These are phyloP conservation scores for Charina bottae DNA, from an alignment of 2,113 vertebrate genomes.

Conservation along the genomic window DNA sequence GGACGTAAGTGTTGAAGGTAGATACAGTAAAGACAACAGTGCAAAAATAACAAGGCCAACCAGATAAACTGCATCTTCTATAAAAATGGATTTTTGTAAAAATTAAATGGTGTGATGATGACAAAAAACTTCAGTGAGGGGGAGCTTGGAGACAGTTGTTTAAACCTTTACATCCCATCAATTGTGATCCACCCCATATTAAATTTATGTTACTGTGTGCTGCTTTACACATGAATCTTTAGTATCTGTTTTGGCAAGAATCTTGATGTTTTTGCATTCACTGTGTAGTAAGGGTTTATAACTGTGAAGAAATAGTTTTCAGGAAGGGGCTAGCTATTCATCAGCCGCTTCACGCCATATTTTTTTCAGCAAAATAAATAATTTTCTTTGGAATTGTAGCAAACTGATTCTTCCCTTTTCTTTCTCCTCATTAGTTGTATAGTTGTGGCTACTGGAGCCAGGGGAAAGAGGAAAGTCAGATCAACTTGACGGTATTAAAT, in stretches of 20 bases:
- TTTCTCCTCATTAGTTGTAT: neutral
- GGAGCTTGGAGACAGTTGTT: neutral
- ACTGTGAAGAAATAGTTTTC: neutral
- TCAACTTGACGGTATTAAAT: neutral
- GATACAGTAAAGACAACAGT: neutral
- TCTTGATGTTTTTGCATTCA: neutral
- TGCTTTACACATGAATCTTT: slow-evolving; percentile 5
- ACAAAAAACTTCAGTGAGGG: neutral
- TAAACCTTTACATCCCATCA: slow-evolving; percentile 27
- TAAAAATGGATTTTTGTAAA: slow-evolving; percentile 23
- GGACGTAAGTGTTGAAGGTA: neutral
- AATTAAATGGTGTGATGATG: neutral
- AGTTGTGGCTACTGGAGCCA: neutral
- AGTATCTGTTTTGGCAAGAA: slow-evolving; percentile 30
- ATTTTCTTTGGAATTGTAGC: neutral
- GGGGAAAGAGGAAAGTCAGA: neutral
- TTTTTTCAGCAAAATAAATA: neutral
- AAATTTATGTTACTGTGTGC: slow-evolving; percentile 25
- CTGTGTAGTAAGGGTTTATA: neutral
- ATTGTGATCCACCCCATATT: neutral
- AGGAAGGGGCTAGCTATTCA: neutral
- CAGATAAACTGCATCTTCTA: slow-evolving; percentile 18
- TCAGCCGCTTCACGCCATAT: neutral
- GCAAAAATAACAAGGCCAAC: neutral
- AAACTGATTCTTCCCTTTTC: neutral